A percentile compares a stretch with the other conserved stretches of the same genome.
phyloP scores from a whole-genome alignment of 1,140 invertebrate genomes.

The Drosophila santomea region DNA sequence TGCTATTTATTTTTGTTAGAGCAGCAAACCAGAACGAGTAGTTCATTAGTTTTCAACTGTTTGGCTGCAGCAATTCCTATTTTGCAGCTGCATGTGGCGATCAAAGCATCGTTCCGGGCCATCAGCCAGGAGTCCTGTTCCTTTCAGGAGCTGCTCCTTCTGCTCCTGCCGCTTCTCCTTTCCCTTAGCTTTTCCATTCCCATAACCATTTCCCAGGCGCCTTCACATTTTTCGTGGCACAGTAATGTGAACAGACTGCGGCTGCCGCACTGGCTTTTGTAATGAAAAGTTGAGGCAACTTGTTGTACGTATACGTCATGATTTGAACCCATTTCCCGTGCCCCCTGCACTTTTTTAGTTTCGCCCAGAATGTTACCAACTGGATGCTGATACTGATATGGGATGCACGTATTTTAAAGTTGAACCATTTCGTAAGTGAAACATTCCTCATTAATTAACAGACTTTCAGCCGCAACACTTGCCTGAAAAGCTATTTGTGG shows the following conservation, averaged over 20 bases:
- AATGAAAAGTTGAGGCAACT: constrained; percentile 71
- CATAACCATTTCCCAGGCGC: constrained; percentile 3
- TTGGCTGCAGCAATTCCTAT: constrained; percentile 23
- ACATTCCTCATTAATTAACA: constrained; percentile 11
- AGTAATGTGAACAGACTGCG: constrained; percentile 51
- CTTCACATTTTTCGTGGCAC: constrained; percentile 34
- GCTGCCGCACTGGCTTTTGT: constrained; percentile 47
- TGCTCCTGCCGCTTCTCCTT: not conserved
- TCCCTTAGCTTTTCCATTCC: not conserved
- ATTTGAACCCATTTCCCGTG: constrained; percentile 40
- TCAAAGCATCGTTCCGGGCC: constrained; percentile 42
- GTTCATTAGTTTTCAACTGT: constrained; percentile 63
- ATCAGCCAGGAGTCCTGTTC: constrained; percentile 27
- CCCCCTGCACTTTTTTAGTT: constrained; percentile 53
- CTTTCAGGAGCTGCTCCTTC: constrained; percentile 11
- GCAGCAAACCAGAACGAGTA: constrained; percentile 59
- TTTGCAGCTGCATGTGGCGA: constrained; percentile 28
- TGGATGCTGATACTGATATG: constrained; percentile 20
- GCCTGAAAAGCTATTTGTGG: not conserved
- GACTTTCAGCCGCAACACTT: not conserved
- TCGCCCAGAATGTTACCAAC: constrained; percentile 19
- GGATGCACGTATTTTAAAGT: constrained; percentile 26
- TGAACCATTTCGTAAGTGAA: not conserved
- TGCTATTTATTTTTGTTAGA: constrained; percentile 26
- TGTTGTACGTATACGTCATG: constrained; percentile 45